Evolutionary conservation across 2,113 vertebrate species (phyloP).

Genomic region (Circaetus cinerascens): DNA sequence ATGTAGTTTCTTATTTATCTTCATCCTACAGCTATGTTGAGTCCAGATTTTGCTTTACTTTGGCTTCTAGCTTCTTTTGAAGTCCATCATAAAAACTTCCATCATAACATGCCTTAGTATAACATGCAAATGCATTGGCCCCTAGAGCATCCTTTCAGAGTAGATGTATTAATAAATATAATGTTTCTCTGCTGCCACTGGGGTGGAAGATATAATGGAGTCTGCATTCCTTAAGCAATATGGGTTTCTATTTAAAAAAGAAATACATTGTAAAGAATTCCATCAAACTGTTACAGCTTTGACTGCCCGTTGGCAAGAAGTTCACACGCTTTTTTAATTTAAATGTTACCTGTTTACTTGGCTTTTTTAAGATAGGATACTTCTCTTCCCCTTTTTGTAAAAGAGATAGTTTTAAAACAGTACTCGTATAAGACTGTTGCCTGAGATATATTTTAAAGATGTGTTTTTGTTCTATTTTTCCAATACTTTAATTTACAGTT

Average conservation of each 20-base stretch:
- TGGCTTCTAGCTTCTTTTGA: conserved; percentile 42
- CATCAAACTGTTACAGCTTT: conserved; percentile 38
- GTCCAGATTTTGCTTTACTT: conserved; percentile 28
- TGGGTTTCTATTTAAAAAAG: conserved; percentile 30
- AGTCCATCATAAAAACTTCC: conserved; percentile 55
- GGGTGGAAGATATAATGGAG: conserved; percentile 47
- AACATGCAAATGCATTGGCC: conserved; percentile 58
- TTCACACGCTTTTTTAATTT: conserved; percentile 19
- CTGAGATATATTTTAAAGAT: neutral
- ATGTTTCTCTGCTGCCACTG: conserved; percentile 43
- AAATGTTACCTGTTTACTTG: conserved; percentile 33
- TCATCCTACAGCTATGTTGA: neutral
- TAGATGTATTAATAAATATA: conserved; percentile 48
- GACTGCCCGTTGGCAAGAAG: conserved; percentile 35
- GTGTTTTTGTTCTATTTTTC: neutral
- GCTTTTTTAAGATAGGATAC: neutral
- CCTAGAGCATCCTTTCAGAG: conserved; percentile 47
- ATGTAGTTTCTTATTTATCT: conserved; percentile 28
- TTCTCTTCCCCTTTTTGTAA: neutral
- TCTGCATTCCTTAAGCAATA: conserved; percentile 43
- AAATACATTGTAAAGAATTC: conserved; percentile 62
- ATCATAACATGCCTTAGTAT: conserved; percentile 27
- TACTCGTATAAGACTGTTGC: neutral
- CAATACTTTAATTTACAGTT: neutral
- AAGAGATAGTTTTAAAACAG: neutral